These are phyloP conservation scores for Sceloporus undulatus DNA, from an alignment of 2,113 vertebrate genomes.

Conservation along the genomic window DNA sequence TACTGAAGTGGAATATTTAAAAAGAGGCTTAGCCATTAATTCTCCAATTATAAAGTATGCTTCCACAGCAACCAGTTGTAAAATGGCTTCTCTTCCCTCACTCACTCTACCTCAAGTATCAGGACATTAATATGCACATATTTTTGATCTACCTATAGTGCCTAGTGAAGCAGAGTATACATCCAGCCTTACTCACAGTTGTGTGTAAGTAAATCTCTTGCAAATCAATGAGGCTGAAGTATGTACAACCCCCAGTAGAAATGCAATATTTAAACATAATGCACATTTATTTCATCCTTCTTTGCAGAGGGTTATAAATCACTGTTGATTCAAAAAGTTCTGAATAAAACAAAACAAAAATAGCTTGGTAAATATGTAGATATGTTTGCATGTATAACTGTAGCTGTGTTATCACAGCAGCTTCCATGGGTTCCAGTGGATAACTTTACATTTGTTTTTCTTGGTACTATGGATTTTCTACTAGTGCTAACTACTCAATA, in stretches of 20 bases:
- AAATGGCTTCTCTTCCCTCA: constrained; percentile 54
- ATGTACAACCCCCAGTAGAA: background rate
- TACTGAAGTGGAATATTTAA: constrained; percentile 79
- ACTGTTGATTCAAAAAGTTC: constrained; percentile 41
- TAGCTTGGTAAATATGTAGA: background rate
- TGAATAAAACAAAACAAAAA: background rate
- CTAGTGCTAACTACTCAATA: constrained; percentile 66
- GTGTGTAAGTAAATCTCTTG: background rate
- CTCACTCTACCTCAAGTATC: constrained; percentile 18
- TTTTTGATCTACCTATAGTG: constrained; percentile 61
- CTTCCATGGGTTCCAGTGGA: constrained; percentile 69
- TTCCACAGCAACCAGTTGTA: constrained; percentile 61
- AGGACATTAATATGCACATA: constrained; percentile 16
- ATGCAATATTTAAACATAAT: background rate
- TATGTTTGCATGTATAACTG: background rate
- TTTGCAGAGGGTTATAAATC: constrained; percentile 37
- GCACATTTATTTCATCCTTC: background rate
- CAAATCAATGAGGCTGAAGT: constrained; percentile 13
- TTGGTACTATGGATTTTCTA: constrained; percentile 65
- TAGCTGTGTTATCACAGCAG: constrained; percentile 56
- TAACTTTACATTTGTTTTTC: constrained; percentile 71
- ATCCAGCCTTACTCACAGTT: constrained; percentile 42
- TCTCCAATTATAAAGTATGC: constrained; percentile 76
- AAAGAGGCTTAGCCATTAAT: constrained; percentile 76
- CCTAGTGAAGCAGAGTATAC: constrained; percentile 61